Percentiles rank a stretch among this genome's conserved stretches.
Evolutionary conservation across 2,113 vertebrate species (phyloP).

Genomic region (Laterallus jamaicensis): DNA sequence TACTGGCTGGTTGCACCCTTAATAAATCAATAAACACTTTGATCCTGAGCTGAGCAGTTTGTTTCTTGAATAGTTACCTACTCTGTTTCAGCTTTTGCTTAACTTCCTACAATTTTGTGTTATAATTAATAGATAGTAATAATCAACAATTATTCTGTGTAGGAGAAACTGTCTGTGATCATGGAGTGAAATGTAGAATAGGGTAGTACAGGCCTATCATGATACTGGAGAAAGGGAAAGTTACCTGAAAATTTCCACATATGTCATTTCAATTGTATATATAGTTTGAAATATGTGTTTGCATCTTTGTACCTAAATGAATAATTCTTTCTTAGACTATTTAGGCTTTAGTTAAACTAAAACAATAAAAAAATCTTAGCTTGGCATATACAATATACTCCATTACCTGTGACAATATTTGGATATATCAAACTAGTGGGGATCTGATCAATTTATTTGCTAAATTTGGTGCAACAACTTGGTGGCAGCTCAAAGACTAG

Average conservation of each 20-base stretch:
- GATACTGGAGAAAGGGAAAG: not conserved
- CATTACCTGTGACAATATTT: not conserved
- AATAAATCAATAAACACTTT: not conserved
- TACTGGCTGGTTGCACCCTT: not conserved
- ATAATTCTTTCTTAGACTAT: not conserved
- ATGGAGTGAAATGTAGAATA: not conserved
- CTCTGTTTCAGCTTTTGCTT: not conserved
- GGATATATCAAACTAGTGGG: not conserved
- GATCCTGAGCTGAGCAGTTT: not conserved
- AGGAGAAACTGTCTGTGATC: not conserved
- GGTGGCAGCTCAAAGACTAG: not conserved
- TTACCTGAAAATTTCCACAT: not conserved
- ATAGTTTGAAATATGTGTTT: not conserved
- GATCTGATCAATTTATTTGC: not conserved
- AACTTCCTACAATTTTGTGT: not conserved
- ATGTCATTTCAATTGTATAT: not conserved
- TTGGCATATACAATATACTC: not conserved
- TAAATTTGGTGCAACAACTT: not conserved
- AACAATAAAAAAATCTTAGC: not conserved
- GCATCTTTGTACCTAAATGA: not conserved
- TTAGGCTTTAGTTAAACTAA: not conserved
- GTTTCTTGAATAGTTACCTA: not conserved
- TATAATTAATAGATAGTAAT: not conserved
- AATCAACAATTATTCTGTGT: not conserved
- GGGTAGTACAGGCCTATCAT: not conserved